Conservation (phyloP, 2,888 invertebrate species). For the Cephus rjabovi region DNA sequence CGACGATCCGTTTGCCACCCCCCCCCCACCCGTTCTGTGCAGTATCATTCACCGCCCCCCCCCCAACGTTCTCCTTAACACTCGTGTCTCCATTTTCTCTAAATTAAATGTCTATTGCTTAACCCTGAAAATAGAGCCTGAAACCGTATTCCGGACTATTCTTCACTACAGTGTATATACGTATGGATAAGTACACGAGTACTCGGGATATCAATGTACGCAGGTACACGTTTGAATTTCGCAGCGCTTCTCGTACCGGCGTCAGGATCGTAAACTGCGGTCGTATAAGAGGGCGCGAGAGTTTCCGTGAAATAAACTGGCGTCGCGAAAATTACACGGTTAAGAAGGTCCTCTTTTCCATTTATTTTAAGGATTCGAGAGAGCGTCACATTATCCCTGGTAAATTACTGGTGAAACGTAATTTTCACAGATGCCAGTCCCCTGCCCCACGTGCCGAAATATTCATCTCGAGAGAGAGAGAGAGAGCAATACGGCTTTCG, state of each 20-base stretch:
- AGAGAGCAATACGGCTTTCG: background rate
- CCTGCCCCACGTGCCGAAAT: background rate
- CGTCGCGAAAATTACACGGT: background rate
- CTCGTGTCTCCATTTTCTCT: constrained; percentile 20
- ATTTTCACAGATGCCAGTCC: background rate
- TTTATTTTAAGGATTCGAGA: background rate
- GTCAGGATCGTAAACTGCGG: background rate
- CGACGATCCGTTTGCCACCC: background rate
- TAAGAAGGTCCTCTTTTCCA: background rate
- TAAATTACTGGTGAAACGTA: background rate
- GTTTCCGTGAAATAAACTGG: background rate
- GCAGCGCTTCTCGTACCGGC: background rate
- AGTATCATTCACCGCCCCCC: background rate
- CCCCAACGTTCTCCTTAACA: background rate
- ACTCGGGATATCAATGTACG: constrained; percentile 23
- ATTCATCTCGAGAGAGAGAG: background rate
- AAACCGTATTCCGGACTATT: background rate
- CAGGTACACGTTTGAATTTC: constrained; percentile 26
- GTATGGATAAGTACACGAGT: constrained; percentile 1
- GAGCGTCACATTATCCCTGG: background rate
- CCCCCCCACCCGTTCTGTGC: background rate
- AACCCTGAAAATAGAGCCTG: background rate
- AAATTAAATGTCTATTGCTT: constrained; percentile 33
- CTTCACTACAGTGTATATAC: background rate
- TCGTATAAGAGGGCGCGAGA: background rate